Evolutionary conservation across 2,113 vertebrate species (phyloP).

Genomic region (Pseudopipra pipra): DNA sequence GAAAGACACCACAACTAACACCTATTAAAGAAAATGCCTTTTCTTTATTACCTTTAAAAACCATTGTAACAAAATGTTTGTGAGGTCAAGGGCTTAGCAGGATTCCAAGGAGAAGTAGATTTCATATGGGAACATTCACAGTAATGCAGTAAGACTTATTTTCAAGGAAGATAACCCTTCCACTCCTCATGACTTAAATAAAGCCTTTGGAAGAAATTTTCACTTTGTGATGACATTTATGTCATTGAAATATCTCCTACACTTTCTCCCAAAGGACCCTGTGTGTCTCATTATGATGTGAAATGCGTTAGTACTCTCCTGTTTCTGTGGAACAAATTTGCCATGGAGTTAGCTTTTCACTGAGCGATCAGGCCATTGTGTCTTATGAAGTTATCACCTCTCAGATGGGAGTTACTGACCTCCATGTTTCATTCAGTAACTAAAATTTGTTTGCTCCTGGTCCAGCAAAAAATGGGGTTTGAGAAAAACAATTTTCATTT

Average conservation of each 20-base stretch:
- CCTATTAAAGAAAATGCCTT: background rate
- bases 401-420: background rate
- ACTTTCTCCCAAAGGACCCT: background rate
- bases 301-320: background rate
- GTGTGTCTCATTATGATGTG: background rate
- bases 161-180: background rate
- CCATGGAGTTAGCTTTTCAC: background rate
- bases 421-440: background rate
- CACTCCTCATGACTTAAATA: background rate
- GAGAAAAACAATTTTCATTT: background rate
- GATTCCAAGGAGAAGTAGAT: background rate
- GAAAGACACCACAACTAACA: background rate
- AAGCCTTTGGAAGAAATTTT: background rate
- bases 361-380: background rate
- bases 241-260: background rate
- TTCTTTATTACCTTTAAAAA: slow-evolving; percentile 2
- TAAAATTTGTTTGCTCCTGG: background rate
- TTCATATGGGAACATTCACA: background rate
- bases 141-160: background rate
- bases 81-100: background rate
- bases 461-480: background rate
- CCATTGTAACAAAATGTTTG: background rate
- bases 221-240: background rate
- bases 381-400: background rate
- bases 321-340: background rate